Evolutionary conservation across 2,797 vertebrate genomes (phyloP).

Genomic region (Arctocebus calabarensis): DNA sequence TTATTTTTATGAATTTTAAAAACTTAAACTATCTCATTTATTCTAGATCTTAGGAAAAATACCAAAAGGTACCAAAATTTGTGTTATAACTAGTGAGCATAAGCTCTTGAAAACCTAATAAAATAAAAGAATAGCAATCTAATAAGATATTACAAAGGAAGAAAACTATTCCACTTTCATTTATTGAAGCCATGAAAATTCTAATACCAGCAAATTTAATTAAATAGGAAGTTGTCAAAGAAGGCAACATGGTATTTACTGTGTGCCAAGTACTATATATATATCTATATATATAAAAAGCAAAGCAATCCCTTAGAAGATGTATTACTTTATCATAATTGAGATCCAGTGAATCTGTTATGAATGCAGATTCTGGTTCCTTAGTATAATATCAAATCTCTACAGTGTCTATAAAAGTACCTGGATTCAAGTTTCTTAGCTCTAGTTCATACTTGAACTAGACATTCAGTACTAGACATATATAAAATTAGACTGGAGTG

Average conservation of each 20-base stretch:
- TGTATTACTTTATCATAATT: not conserved
- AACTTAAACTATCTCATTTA: not conserved
- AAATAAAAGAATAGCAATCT: not conserved
- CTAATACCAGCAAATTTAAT: constrained; percentile 23
- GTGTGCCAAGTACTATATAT: not conserved
- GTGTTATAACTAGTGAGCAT: not conserved
- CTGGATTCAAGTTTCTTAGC: not conserved
- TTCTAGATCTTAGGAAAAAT: constrained; percentile 9
- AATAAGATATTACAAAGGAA: not conserved
- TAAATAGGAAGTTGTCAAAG: not conserved
- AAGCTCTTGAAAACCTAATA: not conserved
- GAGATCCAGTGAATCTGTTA: not conserved
- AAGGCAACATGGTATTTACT: not conserved
- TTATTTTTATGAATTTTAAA: constrained; percentile 7
- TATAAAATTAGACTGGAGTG: not conserved
- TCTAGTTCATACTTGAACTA: not conserved
- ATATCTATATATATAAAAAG: too few relatives aligned
- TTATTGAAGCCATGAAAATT: not conserved
- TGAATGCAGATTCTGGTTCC: not conserved
- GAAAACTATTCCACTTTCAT: constrained; percentile 12
- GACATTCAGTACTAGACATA: not conserved
- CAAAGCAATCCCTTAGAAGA: not conserved
- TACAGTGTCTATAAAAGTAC: not conserved
- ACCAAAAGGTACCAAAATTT: not conserved
- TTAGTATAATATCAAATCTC: not conserved